Percentiles rank a stretch among this genome's conserved stretches.
phyloP scores from a whole-genome alignment of 1,140 invertebrate species.

The Temnothorax longispinosus region DNA sequence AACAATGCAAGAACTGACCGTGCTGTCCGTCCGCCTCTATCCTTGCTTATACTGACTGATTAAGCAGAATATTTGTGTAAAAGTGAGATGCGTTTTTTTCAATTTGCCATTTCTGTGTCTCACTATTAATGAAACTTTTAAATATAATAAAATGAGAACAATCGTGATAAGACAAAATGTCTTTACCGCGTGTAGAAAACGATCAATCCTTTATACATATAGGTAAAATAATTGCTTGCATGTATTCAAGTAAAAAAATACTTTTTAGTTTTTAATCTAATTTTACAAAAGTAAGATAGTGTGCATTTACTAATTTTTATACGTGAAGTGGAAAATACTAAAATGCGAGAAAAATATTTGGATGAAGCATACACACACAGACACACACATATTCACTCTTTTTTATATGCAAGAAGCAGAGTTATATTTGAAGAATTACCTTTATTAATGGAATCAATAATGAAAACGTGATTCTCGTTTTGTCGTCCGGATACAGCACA shows the following conservation, averaged over 20 bases:
- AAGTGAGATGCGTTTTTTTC: neutral
- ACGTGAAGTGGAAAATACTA: too few species aligned
- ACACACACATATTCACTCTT: neutral
- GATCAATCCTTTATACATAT: neutral
- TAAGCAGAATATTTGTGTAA: neutral
- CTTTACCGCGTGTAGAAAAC: neutral
- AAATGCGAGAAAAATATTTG: neutral
- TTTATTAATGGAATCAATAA: neutral
- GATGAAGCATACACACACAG: neutral
- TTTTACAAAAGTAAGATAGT: slow-evolving; percentile 1
- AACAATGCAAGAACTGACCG: slow-evolving; percentile 5
- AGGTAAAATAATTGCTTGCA: neutral
- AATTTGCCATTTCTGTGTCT: neutral
- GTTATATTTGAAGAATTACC: neutral
- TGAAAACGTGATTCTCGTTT: neutral
- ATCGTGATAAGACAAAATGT: neutral
- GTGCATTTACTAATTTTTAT: neutral
- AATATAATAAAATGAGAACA: neutral
- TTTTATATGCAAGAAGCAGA: neutral
- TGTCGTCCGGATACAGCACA: too few species aligned
- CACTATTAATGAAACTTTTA: neutral
- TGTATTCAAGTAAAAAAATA: neutral
- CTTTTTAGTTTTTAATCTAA: neutral
- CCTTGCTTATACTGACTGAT: neutral
- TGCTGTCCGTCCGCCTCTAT: neutral